Percentiles rank a stretch among this genome's conserved stretches.
These are phyloP conservation scores for Calyptommatus sinebrachiatus DNA, from an alignment of 2,113 vertebrate species.

Conservation along the genomic window DNA sequence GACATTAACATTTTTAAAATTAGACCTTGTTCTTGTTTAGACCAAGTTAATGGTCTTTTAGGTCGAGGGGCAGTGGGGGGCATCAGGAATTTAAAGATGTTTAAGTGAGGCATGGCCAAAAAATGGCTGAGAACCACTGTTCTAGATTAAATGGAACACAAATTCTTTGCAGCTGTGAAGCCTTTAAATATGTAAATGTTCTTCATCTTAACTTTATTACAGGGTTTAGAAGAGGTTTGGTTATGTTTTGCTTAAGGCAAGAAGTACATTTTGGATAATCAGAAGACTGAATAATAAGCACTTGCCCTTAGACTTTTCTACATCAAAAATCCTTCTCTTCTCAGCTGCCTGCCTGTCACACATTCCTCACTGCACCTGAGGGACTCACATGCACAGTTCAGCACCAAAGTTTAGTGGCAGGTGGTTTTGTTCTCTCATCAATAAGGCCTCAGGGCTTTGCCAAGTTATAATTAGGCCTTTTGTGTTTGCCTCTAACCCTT, in stretches of 20 bases:
- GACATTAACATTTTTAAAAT: too few relatives aligned
- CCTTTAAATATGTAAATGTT: too few relatives aligned
- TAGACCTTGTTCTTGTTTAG: too few relatives aligned
- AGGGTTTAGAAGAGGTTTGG: background rate
- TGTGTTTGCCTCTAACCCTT: background rate
- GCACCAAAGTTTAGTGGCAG: background rate
- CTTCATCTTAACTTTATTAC: background rate
- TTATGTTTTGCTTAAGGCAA: background rate
- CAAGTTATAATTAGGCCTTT: constrained; percentile 17
- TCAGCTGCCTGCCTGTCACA: background rate
- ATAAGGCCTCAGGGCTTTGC: background rate
- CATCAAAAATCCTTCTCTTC: background rate
- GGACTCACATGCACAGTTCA: background rate
- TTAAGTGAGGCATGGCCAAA: too few relatives aligned
- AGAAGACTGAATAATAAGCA: background rate
- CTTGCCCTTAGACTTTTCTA: background rate
- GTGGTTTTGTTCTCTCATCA: background rate
- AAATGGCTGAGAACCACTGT: too few relatives aligned
- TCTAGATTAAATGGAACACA: too few relatives aligned
- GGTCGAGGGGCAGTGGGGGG: too few relatives aligned
- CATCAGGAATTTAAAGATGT: too few relatives aligned
- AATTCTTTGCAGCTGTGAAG: too few relatives aligned
- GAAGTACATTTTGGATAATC: background rate
- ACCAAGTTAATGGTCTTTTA: too few relatives aligned
- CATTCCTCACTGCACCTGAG: background rate